Evolutionary conservation across 2,113 vertebrate genomes (phyloP).

Genomic region (Nycticryphes semicollaris): DNA sequence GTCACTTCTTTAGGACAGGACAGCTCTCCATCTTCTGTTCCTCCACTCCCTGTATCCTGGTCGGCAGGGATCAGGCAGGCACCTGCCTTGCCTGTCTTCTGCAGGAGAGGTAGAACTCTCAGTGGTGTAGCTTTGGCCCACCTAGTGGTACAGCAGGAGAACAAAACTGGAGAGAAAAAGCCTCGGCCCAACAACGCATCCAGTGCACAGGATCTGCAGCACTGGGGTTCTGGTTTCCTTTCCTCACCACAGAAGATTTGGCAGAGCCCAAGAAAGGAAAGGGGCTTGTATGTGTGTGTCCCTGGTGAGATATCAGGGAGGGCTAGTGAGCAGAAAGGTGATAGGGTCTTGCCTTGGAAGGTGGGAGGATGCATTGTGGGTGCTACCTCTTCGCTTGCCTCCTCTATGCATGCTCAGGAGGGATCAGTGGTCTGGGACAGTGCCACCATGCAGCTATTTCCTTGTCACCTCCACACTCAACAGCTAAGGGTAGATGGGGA

Average conservation of each 20-base stretch:
- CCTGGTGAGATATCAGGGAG: background rate
- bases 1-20: background rate
- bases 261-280: background rate
- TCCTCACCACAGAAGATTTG: background rate
- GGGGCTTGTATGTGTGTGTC: background rate
- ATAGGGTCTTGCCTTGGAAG: background rate
- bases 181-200: fast-evolving
- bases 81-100: background rate
- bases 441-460: background rate
- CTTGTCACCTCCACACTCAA: background rate
- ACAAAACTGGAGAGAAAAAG: background rate
- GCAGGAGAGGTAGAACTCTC: background rate
- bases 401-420: background rate
- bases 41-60: background rate
- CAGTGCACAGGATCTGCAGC: background rate
- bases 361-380: background rate
- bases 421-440: background rate
- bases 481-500: background rate
- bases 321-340: fast-evolving
- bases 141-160: constrained; percentile 46
- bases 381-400: background rate
- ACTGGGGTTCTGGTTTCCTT: background rate
- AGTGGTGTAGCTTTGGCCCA: constrained; percentile 42
- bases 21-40: background rate
- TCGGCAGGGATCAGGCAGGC: background rate